Base-by-base conservation (phyloP, 2,113 vertebrate genomes). In the Gallinago undulata region DNA sequence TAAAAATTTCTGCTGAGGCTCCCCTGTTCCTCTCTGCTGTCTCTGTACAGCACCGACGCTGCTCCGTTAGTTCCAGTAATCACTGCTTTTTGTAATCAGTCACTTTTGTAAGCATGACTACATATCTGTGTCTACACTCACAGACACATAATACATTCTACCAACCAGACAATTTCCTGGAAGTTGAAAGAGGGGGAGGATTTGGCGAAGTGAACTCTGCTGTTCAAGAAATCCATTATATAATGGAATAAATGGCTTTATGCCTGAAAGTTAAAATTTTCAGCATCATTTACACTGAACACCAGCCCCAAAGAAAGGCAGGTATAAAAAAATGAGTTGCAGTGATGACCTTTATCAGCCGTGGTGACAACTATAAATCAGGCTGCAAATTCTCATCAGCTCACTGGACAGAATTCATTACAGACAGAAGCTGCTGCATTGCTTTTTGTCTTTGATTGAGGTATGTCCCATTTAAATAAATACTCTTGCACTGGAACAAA, bases 281-380 rank as follows among this genome's bases (percentile, higher is more conserved):
- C 59, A 70, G 11, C 88, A 90, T 92, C 86, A 53, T 93, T 97
- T 93, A 41, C 85, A 77, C 76, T 33, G n/a, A 80, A 70, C 59
- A 82, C 21, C 50, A 64, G 10, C 39, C 64, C 43, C 70, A 87
- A 73, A 86, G 84, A 94, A 95, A 94, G 81, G 72, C 75, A 87
- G 60, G 77, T 86, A 69, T 96, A 93, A 95, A 95, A 95, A 96
- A 97, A 97, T 97, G 96, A 98, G 95, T 97, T 86, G 89, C 94
- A 96, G 88, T 19, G 39, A 76, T 97, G 93, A 96, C 97, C 96
- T 98, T 98, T 98, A 98, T 98, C 97, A 97, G 91, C 95, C 93
- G 83, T 62, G 67, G 94, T 90, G 91, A 93, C 96, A 97, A 96
- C 96, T 96, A 96, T 97, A 97, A 98, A 98, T 97, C 96, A 97